Percentiles rank a stretch among this genome's conserved stretches.
These are phyloP conservation scores for Liopterus haemorrhoidalis DNA, from an alignment of 2,888 invertebrate genomes.

Conservation along the genomic window DNA sequence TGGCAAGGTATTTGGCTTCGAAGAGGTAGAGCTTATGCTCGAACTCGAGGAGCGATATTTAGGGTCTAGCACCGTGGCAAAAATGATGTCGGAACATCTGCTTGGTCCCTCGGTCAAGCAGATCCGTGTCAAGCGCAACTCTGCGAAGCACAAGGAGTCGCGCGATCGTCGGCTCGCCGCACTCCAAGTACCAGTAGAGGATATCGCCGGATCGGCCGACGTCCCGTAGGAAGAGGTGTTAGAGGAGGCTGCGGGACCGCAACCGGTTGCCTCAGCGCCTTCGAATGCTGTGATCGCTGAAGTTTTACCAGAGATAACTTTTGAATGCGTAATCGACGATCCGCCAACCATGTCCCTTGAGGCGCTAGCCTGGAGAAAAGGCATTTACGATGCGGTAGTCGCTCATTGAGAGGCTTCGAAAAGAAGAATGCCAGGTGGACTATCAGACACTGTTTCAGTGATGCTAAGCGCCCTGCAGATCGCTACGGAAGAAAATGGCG, in stretches of 20 bases:
- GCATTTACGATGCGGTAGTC: slow-evolving; percentile 2
- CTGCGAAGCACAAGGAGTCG: slow-evolving; percentile 7
- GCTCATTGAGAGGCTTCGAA: background rate
- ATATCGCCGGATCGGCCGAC: background rate
- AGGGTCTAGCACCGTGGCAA: slow-evolving; percentile 12
- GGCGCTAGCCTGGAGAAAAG: slow-evolving; percentile 3
- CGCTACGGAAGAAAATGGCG: too few relatives aligned
- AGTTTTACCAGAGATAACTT: slow-evolving; percentile 2
- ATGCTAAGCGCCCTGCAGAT: too few relatives aligned
- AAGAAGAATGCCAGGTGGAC: slow-evolving; percentile 1
- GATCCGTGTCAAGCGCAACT: slow-evolving; percentile 15
- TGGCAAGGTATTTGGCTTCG: slow-evolving; percentile 2
- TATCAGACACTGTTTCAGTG: too few relatives aligned
- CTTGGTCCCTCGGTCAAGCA: slow-evolving; percentile 20
- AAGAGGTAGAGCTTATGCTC: slow-evolving; percentile 16
- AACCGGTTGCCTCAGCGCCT: background rate
- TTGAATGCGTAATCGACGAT: background rate
- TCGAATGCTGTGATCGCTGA: background rate
- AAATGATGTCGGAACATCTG: slow-evolving; percentile 12
- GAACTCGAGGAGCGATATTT: slow-evolving; percentile 17
- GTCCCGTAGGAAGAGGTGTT: slow-evolving; percentile 8
- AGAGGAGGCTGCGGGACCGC: slow-evolving; percentile 12
- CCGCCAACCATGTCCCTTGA: slow-evolving; percentile 1
- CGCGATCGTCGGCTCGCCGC: slow-evolving; percentile 10
- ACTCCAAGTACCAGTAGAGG: background rate